Percentiles rank a stretch among this genome's conserved stretches.
Evolutionary conservation across 2,888 invertebrate species (phyloP).

Genomic region (Caenorhabditis sp.): DNA sequence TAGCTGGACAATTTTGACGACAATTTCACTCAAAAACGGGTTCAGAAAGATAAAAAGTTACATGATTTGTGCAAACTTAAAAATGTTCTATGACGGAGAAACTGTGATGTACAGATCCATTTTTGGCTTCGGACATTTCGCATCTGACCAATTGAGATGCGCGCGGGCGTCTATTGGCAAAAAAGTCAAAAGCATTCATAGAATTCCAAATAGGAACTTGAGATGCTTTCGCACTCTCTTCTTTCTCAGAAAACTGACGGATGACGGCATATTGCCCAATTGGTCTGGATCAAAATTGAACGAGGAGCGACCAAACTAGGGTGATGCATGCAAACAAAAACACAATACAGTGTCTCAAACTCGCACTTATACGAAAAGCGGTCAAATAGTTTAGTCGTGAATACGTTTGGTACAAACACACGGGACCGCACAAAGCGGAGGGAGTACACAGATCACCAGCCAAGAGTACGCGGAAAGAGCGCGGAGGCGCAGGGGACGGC

Average conservation of each 20-base stretch:
- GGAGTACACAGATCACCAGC: slow-evolving; percentile 47
- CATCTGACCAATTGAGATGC: neutral
- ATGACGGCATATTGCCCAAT: slow-evolving; percentile 2
- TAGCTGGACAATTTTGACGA: neutral
- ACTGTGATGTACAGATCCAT: no score
- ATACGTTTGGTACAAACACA: slow-evolving; percentile 50
- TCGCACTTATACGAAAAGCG: slow-evolving; percentile 52
- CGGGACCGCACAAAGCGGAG: slow-evolving; percentile 13
- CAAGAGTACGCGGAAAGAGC: slow-evolving; percentile 24
- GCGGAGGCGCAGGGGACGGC: slow-evolving; percentile 26
- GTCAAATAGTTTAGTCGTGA: slow-evolving; percentile 56
- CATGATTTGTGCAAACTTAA: no score
- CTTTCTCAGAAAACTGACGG: neutral
- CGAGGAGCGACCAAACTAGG: slow-evolving; percentile 29
- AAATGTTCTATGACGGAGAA: no score
- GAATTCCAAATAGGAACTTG: slow-evolving; percentile 16
- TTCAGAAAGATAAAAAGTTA: no score
- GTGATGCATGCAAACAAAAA: slow-evolving; percentile 42
- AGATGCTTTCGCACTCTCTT: neutral
- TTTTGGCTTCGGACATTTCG: neutral
- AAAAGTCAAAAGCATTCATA: slow-evolving; percentile 13
- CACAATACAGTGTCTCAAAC: slow-evolving; percentile 51
- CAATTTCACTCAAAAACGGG: no score
- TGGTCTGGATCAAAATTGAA: slow-evolving; percentile 14
- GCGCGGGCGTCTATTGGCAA: neutral